Evolutionary conservation across 2,797 vertebrate genomes (phyloP).

Genomic region (Enteromius radiatus): DNA sequence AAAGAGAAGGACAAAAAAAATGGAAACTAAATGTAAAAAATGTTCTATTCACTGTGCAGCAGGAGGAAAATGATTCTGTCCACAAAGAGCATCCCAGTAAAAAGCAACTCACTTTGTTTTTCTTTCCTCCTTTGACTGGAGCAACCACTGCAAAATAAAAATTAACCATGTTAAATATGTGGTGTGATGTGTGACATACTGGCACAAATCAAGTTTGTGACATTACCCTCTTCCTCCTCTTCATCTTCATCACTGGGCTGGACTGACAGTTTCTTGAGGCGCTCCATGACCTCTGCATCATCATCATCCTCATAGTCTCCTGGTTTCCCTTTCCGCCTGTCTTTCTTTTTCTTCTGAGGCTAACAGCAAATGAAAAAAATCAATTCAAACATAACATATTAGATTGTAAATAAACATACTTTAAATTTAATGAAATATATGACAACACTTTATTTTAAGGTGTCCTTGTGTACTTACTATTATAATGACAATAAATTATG

Average conservation of each 20-base stretch:
- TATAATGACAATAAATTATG: neutral
- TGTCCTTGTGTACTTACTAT: too few relatives aligned
- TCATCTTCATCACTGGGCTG: constrained; percentile 85
- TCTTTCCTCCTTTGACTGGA: constrained; percentile 73
- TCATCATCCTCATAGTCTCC: constrained; percentile 66
- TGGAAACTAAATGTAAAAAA: neutral
- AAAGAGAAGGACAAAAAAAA: constrained; percentile 16
- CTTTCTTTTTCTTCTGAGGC: constrained; percentile 86
- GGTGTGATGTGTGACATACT: neutral
- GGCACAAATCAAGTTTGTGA: constrained; percentile 27
- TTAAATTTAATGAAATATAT: neutral
- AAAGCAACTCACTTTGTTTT: constrained; percentile 74
- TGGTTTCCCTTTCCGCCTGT: constrained; percentile 79
- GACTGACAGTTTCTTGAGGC: constrained; percentile 85
- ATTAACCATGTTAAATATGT: constrained; percentile 19
- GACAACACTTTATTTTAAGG: neutral
- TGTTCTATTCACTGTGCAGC: neutral
- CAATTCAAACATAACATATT: neutral
- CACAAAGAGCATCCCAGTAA: neutral
- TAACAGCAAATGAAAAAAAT: constrained; percentile 41
- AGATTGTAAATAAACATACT: neutral
- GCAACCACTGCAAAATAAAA: constrained; percentile 68
- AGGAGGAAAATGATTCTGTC: neutral
- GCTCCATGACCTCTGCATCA: constrained; percentile 81
- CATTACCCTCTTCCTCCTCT: constrained; percentile 73